These are phyloP conservation scores for Petrocephalus sullivani DNA, from an alignment of 2,797 vertebrate genomes.

Conservation along the genomic window DNA sequence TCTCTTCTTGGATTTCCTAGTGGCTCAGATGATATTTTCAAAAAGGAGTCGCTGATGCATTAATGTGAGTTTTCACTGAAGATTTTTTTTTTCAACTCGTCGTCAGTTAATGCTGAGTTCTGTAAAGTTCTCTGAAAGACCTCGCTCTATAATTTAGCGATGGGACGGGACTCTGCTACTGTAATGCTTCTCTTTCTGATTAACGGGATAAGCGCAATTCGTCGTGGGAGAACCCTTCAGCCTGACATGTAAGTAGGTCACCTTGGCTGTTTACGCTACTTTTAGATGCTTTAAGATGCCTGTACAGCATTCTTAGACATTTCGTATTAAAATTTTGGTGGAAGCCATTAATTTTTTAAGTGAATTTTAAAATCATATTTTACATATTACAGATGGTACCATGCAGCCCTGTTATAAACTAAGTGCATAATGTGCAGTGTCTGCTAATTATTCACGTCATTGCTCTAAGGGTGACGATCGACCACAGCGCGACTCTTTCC, in stretches of 20 bases:
- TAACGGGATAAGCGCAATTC: conserved; percentile 40
- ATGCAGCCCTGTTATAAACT: not conserved
- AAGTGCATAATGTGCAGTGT: not conserved
- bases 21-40: not conserved
- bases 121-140: not conserved
- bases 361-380: not conserved
- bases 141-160: conserved; percentile 30
- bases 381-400: not conserved
- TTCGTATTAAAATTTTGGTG: not conserved
- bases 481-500: not conserved
- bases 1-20: not conserved
- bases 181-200: conserved; percentile 52
- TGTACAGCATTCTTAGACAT: not conserved
- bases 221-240: conserved; percentile 54
- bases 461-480: not conserved
- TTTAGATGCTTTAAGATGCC: not conserved
- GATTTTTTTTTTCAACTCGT: not conserved
- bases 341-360: not conserved
- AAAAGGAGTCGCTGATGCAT: not conserved
- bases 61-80: not conserved
- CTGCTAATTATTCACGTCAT: not conserved
- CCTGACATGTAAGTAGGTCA: conserved; percentile 66
- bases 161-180: conserved; percentile 44
- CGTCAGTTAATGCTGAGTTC: not conserved
- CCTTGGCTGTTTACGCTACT: not conserved